Evolutionary conservation across 2,113 vertebrate genomes (phyloP).

Genomic region (Myotis davidii): DNA sequence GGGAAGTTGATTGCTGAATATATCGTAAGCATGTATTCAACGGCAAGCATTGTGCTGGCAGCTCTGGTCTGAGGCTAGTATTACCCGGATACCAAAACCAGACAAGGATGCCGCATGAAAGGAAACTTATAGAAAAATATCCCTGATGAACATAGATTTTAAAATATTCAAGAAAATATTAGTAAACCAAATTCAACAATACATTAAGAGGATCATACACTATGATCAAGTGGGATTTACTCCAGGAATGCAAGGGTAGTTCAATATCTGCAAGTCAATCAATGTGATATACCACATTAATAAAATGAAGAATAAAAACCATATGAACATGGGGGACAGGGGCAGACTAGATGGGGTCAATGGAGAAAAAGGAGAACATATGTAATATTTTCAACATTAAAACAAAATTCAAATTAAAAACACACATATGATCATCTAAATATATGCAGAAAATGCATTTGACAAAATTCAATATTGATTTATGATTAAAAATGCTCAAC

Average conservation of each 20-base stretch:
- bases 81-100: neutral
- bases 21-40: neutral
- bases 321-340: neutral
- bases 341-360: too few relatives aligned
- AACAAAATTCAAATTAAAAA: neutral
- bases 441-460: neutral
- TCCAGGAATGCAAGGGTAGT: neutral
- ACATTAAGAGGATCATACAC: neutral
- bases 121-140: neutral
- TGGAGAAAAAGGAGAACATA: too few relatives aligned
- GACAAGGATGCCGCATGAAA: neutral
- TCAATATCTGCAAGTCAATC: neutral
- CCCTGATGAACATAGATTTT: neutral
- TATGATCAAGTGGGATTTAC: neutral
- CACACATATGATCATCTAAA: neutral
- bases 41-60: neutral
- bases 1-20: neutral
- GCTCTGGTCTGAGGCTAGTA: neutral
- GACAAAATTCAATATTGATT: neutral
- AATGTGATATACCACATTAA: neutral
- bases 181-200: neutral
- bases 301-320: neutral
- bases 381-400: too few relatives aligned
- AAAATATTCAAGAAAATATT: neutral
- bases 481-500: neutral